Conservation (phyloP, 1,140 invertebrate species). For the Bombus vancouverensis region DNA sequence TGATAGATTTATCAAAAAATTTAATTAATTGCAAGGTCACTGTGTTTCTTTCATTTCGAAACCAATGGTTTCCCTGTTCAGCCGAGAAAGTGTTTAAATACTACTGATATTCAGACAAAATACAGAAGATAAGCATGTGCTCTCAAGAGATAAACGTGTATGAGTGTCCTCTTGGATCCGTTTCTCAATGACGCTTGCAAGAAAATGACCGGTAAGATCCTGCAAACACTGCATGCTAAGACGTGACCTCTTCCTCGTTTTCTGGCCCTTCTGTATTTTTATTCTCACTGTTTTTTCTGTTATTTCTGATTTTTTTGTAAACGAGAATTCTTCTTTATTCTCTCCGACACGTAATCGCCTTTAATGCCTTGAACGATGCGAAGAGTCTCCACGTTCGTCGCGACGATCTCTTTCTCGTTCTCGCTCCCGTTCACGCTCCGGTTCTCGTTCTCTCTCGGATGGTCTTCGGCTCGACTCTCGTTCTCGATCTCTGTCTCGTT, state of each 20-base stretch:
- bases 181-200: conserved; percentile 9
- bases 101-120: background rate
- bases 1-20: background rate
- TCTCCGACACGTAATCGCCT: background rate
- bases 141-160: conserved; percentile 5
- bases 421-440: conserved; percentile 86
- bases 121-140: conserved; percentile 14
- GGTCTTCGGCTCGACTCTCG: conserved; percentile 79
- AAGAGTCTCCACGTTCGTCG: conserved; percentile 85
- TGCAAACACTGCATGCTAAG: background rate
- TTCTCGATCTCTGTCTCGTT: conserved; percentile 82
- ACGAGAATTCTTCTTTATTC: background rate
- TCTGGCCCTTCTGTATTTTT: background rate
- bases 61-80: background rate
- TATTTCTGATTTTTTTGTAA: background rate
- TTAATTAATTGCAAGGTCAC: background rate
- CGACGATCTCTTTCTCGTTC: conserved; percentile 86
- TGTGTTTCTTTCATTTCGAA: background rate
- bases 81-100: conserved; percentile 30
- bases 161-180: background rate
- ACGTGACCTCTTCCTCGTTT: background rate
- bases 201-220: conserved; percentile 2
- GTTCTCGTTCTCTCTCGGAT: conserved; percentile 84
- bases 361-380: conserved; percentile 89
- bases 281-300: background rate